phyloP scores from a whole-genome alignment of 2,797 vertebrate species.

The Smutsia gigantea region DNA sequence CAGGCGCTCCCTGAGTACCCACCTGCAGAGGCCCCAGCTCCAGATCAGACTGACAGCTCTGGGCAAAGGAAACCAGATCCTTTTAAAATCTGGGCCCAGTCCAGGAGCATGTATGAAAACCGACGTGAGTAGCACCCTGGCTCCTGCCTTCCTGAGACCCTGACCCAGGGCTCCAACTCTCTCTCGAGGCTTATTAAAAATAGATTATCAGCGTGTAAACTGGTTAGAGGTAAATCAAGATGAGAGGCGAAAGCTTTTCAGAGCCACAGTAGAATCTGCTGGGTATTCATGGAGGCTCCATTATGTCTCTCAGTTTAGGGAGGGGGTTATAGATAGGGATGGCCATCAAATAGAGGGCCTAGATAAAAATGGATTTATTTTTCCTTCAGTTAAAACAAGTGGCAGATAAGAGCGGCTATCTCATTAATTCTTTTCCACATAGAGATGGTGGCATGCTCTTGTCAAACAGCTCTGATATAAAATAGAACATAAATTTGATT shows the following conservation, averaged over 20 bases:
- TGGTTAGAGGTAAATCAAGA: not conserved
- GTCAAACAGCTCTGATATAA: not conserved
- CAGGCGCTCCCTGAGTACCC: constrained; percentile 89
- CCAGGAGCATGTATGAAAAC: constrained; percentile 99
- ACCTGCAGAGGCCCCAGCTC: constrained; percentile 87
- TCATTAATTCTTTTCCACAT: constrained; percentile 37
- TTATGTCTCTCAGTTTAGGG: not conserved
- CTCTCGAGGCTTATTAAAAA: not conserved
- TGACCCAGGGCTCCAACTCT: not conserved
- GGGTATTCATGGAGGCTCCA: not conserved
- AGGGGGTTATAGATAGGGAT: not conserved
- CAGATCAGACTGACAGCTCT: constrained; percentile 90
- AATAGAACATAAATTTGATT: not conserved
- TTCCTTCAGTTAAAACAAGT: constrained; percentile 54
- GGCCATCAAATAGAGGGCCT: not conserved
- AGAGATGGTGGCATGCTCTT: constrained; percentile 49
- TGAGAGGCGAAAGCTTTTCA: not conserved
- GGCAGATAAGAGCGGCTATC: constrained; percentile 41
- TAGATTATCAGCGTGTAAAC: not conserved
- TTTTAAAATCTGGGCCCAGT: constrained; percentile 99
- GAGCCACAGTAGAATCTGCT: not conserved
- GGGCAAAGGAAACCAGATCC: constrained; percentile 98
- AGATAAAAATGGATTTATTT: not conserved
- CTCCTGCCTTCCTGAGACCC: constrained; percentile 35
- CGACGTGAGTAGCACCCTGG: constrained; percentile 96